phyloP scores from a whole-genome alignment of 2,888 invertebrate species.

The Meiosimyza platycephala region DNA sequence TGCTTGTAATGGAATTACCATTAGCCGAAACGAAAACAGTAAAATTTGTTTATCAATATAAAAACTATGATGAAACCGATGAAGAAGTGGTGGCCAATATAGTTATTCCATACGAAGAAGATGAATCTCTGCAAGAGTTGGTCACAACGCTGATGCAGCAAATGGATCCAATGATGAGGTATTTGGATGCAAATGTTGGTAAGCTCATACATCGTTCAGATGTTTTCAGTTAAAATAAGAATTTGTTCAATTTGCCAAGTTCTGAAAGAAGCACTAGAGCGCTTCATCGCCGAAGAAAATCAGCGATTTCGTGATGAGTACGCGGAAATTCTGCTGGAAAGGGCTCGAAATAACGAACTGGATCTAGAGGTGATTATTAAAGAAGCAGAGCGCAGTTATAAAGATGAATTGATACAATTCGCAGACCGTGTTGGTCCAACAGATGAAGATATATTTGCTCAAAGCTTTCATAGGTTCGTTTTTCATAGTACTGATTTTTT shows the following conservation, averaged over 20 bases:
- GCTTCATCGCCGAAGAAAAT: constrained; percentile 76
- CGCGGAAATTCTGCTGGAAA: constrained; percentile 73
- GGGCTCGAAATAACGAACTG: constrained; percentile 73
- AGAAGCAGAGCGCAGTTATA: constrained; percentile 83
- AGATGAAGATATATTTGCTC: constrained; percentile 79
- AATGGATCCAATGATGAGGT: constrained; percentile 65
- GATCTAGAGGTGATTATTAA: constrained; percentile 82
- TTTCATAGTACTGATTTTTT: neutral
- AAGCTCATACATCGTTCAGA: constrained; percentile 29
- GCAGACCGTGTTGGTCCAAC: constrained; percentile 84
- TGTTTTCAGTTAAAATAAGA: no score
- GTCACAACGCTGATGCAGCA: constrained; percentile 58
- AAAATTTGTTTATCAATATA: constrained; percentile 59
- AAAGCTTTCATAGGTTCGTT: constrained; percentile 67
- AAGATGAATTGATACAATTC: constrained; percentile 85
- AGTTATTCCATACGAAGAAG: constrained; percentile 57
- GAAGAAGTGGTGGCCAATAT: constrained; percentile 51
- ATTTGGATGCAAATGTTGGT: constrained; percentile 61
- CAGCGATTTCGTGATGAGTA: constrained; percentile 76
- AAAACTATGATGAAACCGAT: constrained; percentile 56
- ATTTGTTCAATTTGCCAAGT: constrained; percentile 43
- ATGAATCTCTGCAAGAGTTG: constrained; percentile 58
- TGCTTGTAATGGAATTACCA: constrained; percentile 34
- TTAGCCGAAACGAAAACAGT: constrained; percentile 43
- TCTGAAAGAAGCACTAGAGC: constrained; percentile 65